These are phyloP conservation scores for Metopolophium dirhodum DNA, from an alignment of 1,140 invertebrate genomes.

Conservation along the genomic window DNA sequence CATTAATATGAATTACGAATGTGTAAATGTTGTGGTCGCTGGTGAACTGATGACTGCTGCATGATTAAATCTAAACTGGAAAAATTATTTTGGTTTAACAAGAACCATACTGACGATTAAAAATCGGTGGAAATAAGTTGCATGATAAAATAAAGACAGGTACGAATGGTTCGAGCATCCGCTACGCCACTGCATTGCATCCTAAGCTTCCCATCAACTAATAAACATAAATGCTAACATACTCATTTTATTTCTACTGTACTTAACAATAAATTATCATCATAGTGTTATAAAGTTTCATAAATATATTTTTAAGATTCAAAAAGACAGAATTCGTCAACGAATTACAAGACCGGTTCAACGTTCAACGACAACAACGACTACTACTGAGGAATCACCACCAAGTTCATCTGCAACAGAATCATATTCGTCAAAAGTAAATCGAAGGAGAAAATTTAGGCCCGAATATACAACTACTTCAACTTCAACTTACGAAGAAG, in stretches of 20 bases:
- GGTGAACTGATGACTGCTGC: conserved; percentile 35
- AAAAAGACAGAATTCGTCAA: not conserved
- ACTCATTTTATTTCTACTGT: not conserved
- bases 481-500: conserved; percentile 31
- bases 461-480: conserved; percentile 43
- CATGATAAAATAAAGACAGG: conserved; percentile 42
- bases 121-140: conserved; percentile 31
- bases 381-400: not conserved
- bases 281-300: not conserved
- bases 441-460: conserved; percentile 49
- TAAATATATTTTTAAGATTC: conserved; percentile 31
- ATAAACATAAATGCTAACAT: conserved; percentile 45
- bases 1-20: conserved; percentile 40
- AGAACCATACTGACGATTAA: conserved; percentile 22
- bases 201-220: conserved; percentile 49
- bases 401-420: not conserved
- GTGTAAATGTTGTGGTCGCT: conserved; percentile 21
- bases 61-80: conserved; percentile 34
- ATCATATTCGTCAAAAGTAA: conserved; percentile 18
- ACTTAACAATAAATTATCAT: not conserved
- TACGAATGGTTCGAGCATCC: conserved; percentile 29
- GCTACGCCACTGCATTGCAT: conserved; percentile 49
- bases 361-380: conserved; percentile 13
- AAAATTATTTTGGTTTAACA: not conserved
- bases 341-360: conserved; percentile 16